phyloP scores from a whole-genome alignment of 2,888 invertebrate genomes.

The Camponotus fellah region DNA sequence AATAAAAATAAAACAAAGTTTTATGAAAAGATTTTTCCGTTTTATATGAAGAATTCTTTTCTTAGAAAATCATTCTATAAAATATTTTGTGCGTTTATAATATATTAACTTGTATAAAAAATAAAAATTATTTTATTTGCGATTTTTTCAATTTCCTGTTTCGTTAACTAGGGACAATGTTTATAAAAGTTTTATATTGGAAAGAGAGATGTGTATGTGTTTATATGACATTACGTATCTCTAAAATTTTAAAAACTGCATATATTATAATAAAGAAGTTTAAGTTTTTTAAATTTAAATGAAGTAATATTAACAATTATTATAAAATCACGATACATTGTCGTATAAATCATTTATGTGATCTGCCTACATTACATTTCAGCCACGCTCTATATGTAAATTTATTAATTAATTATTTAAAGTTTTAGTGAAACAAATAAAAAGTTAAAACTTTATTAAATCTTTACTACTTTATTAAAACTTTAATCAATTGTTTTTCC shows the following conservation, averaged over 20 bases:
- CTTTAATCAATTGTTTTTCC: background rate
- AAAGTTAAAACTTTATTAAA: background rate
- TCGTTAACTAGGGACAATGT: background rate
- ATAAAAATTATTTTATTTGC: background rate
- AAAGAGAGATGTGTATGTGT: background rate
- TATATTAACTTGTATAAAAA: slow-evolving; percentile 11
- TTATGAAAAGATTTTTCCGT: background rate
- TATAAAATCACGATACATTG: background rate
- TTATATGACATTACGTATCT: background rate
- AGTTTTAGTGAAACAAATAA: background rate
- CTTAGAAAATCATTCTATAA: background rate
- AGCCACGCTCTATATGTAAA: background rate
- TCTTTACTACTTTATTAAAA: too few relatives aligned
- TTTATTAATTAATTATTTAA: background rate
- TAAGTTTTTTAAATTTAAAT: background rate
- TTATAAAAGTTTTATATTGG: background rate
- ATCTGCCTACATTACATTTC: background rate
- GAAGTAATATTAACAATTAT: background rate
- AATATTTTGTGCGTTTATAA: background rate
- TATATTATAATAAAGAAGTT: background rate
- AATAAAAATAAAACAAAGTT: background rate
- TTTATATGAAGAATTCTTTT: background rate
- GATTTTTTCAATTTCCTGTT: background rate
- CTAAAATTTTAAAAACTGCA: background rate
- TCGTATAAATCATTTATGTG: background rate